phyloP scores from a whole-genome alignment of 1,140 invertebrate species.

The Caenorhabditis latens region DNA sequence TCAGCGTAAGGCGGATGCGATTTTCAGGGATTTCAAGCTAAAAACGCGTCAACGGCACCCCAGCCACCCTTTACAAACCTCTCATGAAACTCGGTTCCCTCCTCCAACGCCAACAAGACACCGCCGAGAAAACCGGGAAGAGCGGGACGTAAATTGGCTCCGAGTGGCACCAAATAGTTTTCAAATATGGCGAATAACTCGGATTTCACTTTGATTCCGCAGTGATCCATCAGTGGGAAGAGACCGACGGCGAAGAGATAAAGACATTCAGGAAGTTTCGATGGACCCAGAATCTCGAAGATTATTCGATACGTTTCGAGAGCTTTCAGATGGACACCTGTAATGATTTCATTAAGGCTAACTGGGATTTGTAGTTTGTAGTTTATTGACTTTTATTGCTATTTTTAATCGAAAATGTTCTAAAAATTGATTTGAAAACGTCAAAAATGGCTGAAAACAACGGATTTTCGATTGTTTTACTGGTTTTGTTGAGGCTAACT shows the following conservation, averaged over 20 bases:
- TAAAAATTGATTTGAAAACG: no score
- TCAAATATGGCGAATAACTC: conserved; percentile 89
- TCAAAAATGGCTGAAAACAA: no score
- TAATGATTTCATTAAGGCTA: conserved; percentile 13
- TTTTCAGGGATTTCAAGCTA: no score
- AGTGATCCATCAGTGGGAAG: conserved; percentile 89
- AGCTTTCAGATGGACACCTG: conserved; percentile 89
- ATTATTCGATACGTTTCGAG: conserved; percentile 93
- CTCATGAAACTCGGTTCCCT: conserved; percentile 90
- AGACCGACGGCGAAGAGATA: conserved; percentile 81
- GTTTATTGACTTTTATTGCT: background rate
- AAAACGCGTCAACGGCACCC: no score
- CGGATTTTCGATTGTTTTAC: no score
- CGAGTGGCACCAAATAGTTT: conserved; percentile 89
- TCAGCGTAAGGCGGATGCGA: background rate
- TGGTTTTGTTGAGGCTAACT: no score
- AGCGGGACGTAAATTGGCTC: conserved; percentile 85
- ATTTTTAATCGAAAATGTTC: no score
- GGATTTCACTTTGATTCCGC: conserved; percentile 89
- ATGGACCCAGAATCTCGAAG: conserved; percentile 90
- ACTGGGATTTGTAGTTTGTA: background rate
- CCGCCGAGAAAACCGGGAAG: conserved; percentile 89
- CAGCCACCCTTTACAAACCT: conserved; percentile 76
- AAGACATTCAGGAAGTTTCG: conserved; percentile 85
- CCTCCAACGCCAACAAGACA: conserved; percentile 88